Base-by-base conservation (phyloP, 2,113 vertebrate species). In the Abramis brama region DNA sequence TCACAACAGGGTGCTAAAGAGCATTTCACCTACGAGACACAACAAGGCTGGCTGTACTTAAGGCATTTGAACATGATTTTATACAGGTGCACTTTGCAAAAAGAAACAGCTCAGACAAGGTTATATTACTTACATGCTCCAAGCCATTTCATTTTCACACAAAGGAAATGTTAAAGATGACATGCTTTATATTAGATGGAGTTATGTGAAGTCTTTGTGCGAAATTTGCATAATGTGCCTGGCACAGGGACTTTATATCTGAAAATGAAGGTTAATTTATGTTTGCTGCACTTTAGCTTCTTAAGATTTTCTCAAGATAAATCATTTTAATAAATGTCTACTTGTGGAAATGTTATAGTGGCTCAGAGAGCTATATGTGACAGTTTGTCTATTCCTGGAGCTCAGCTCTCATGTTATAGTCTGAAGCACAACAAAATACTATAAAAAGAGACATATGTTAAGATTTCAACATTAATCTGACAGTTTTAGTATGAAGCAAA, bases 61-160 rank as follows among this genome's bases (percentile, higher is more conserved):
- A 64, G 4, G 39, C 23, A 80, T 64, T 47, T 21, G 13, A 80
- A 47, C 39, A 21, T 47, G 15, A 7, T 64, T 81, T 47, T 27
- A 47, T 1, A 80, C 23, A 57, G 6, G 27, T 55, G 27, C 8
- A 60, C 77, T 43, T 59, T 39, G 57, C 6, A 21, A 50, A 70
- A 62, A n/a, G 47, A 82, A 66, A 66, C 9, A 17, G 60, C 79
- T 27, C 59, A 81, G n/a, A 82, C 27, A 23, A 50, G 79, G 19
- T 82, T 82, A 70, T 82, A 82, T 82, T 82, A 70, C 47, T 82
- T 82, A 55, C 47, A 55, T 15, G 80, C 80, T 64, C 59, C 80
- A 23, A 70, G 80, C 45, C 64, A 70, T 82, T 82, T 82, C 52
- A 70, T 83, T 83, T 71, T 27, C 23, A 5, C 82, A 83, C 52